Percentiles rank a stretch among this genome's conserved stretches.
Evolutionary conservation across 1,140 invertebrate genomes (phyloP).

Genomic region (Mizuhopecten yessoensis): DNA sequence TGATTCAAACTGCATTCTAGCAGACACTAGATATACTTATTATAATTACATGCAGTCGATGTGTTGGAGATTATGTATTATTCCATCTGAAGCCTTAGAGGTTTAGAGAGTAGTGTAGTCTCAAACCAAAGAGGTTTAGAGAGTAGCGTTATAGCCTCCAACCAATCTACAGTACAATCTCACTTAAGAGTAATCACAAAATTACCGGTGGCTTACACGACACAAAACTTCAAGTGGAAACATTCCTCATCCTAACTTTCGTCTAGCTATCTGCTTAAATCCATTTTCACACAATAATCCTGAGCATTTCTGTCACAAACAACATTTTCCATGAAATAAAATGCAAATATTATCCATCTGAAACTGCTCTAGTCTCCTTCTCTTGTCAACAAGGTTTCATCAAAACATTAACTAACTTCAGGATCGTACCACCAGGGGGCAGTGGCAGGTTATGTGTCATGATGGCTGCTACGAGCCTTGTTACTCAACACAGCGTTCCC

Average conservation of each 20-base stretch:
- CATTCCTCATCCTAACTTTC: not conserved
- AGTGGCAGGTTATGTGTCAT: slow-evolving; percentile 5
- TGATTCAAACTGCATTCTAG: not conserved
- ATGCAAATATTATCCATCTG: not conserved
- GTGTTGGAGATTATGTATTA: not conserved
- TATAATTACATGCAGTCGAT: too few species aligned
- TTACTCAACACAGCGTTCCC: not conserved
- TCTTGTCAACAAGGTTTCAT: not conserved
- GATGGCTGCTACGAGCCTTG: not conserved
- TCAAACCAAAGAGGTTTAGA: not conserved
- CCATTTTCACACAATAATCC: too few species aligned
- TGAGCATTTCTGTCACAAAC: too few species aligned
- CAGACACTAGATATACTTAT: not conserved
- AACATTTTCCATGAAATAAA: not conserved
- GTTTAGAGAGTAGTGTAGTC: not conserved
- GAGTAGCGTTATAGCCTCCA: not conserved
- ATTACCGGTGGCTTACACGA: not conserved
- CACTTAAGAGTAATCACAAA: not conserved
- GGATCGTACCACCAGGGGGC: not conserved
- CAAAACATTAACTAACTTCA: not conserved
- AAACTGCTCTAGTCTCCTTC: not conserved
- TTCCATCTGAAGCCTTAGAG: not conserved
- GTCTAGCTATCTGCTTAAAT: too few species aligned
- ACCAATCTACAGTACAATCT: not conserved
- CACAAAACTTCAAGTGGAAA: not conserved